phyloP scores from a whole-genome alignment of 2,797 vertebrate genomes.

The Salmo trutta region DNA sequence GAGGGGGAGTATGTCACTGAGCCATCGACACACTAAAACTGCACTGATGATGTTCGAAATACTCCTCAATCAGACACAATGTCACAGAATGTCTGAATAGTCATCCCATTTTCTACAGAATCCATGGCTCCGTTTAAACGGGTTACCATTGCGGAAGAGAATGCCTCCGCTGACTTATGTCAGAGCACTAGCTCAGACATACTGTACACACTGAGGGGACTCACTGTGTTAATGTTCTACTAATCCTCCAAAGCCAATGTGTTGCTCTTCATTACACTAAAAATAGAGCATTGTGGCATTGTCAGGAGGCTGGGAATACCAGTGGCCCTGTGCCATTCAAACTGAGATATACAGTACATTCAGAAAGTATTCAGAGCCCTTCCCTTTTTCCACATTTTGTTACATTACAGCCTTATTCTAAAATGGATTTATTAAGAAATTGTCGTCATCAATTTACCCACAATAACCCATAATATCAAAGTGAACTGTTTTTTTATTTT shows the following conservation, averaged over 20 bases:
- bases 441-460: too few relatives aligned
- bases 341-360: not conserved
- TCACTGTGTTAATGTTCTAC: not conserved
- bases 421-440: too few relatives aligned
- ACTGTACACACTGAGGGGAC: not conserved
- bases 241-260: not conserved
- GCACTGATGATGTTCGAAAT: not conserved
- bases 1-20: not conserved
- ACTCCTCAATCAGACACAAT: not conserved
- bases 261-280: not conserved
- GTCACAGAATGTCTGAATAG: not conserved
- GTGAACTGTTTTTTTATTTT: too few relatives aligned
- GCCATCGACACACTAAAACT: constrained; percentile 5
- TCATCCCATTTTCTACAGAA: too few relatives aligned
- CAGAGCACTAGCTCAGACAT: not conserved
- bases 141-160: not conserved
- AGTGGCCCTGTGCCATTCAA: not conserved
- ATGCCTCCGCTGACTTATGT: not conserved
- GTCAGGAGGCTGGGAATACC: not conserved
- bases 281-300: not conserved
- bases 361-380: not conserved
- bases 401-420: too few relatives aligned
- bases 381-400: too few relatives aligned
- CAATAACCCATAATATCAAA: too few relatives aligned
- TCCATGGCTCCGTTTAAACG: too few relatives aligned